phyloP scores from a whole-genome alignment of 2,113 vertebrate genomes.

The Sapajus apella region DNA sequence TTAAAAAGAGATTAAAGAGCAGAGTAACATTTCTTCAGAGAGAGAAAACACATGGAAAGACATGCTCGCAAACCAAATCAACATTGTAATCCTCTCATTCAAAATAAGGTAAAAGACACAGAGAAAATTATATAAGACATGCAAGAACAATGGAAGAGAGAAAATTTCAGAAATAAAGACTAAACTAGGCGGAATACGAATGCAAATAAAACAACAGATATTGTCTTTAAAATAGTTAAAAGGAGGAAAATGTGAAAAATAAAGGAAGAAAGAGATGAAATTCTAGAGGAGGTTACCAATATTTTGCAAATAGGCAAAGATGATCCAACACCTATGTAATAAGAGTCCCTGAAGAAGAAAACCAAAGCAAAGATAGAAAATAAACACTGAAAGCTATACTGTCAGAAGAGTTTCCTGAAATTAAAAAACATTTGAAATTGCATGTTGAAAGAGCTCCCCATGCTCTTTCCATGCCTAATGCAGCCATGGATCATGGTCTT shows the following conservation, averaged over 20 bases:
- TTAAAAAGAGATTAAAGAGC: not conserved
- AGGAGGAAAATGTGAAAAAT: not conserved
- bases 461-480: too few species aligned
- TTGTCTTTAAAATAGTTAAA: not conserved
- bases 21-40: not conserved
- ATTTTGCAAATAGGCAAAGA: not conserved
- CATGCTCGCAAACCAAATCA: not conserved
- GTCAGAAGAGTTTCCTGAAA: not conserved
- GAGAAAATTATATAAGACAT: not conserved
- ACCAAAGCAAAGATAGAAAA: not conserved
- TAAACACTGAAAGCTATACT: not conserved
- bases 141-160: not conserved
- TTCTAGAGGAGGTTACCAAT: not conserved
- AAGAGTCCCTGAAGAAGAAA: not conserved
- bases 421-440: conserved; percentile 5
- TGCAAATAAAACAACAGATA: not conserved
- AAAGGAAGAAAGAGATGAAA: not conserved
- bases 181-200: not conserved
- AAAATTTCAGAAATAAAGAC: not conserved
- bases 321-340: not conserved
- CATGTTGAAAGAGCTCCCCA: not conserved
- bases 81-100: not conserved
- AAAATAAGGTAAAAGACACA: not conserved
- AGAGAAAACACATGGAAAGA: not conserved
- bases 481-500: too few species aligned